Evolutionary conservation across 2,797 vertebrate species (phyloP).

Genomic region (Poliocrania exsul): DNA sequence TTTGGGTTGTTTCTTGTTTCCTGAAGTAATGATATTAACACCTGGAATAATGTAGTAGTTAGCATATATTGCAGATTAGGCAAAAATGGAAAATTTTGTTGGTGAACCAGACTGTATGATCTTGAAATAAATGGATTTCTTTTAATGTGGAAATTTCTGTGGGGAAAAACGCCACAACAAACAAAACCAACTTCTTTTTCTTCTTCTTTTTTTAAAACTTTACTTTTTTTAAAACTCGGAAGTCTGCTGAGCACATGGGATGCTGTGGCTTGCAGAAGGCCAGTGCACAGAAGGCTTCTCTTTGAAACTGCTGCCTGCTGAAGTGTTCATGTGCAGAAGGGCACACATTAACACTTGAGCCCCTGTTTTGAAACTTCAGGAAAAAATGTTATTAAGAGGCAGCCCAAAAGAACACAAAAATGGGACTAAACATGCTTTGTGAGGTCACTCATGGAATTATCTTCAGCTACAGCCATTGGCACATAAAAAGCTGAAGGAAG

Average conservation of each 20-base stretch:
- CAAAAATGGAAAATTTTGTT: neutral
- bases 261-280: neutral
- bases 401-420: neutral
- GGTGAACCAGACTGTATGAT: neutral
- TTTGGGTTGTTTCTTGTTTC: conserved; percentile 20
- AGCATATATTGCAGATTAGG: neutral
- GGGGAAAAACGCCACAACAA: fast-evolving
- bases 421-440: neutral
- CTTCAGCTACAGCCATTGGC: neutral
- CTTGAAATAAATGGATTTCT: neutral
- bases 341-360: neutral
- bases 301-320: neutral
- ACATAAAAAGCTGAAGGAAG: neutral
- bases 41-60: neutral
- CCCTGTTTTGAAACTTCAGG: neutral
- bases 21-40: neutral
- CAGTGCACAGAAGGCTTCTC: neutral
- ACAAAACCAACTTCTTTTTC: neutral
- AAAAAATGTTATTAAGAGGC: neutral
- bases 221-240: neutral
- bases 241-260: neutral
- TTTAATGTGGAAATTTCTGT: neutral
- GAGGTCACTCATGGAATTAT: neutral
- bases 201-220: too few relatives aligned
- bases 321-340: neutral